Evolutionary conservation across 2,113 vertebrate genomes (phyloP).

Genomic region (Eolophus roseicapilla): DNA sequence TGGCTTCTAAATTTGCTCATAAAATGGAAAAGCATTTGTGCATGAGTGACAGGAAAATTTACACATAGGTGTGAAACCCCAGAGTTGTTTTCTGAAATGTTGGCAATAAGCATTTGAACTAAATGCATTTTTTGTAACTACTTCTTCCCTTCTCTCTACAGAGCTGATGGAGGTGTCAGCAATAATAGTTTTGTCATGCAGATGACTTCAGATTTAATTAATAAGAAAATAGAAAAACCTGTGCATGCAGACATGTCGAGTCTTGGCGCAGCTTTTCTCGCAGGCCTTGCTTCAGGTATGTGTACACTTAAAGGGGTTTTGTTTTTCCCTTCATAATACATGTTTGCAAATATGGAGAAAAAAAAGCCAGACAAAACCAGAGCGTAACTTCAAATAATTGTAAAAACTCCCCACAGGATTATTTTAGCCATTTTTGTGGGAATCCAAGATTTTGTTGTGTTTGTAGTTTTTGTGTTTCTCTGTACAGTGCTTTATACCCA

Average conservation of each 20-base stretch:
- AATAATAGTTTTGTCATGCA: slow-evolving; percentile 94
- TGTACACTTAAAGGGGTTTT: not conserved
- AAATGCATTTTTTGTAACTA: not conserved
- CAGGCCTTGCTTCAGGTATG: slow-evolving; percentile 89
- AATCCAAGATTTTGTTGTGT: not conserved
- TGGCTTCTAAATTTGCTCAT: not conserved
- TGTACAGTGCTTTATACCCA: not conserved
- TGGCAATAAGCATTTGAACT: not conserved
- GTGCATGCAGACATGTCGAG: slow-evolving; percentile 87
- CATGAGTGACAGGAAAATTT: not conserved
- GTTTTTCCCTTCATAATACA: not conserved
- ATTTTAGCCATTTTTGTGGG: not conserved
- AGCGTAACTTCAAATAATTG: not conserved
- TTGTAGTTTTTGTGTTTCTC: not conserved
- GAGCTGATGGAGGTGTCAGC: slow-evolving; percentile 93
- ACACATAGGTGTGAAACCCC: not conserved
- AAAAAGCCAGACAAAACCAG: not conserved
- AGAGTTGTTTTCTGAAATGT: not conserved
- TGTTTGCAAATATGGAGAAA: not conserved
- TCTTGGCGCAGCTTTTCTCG: slow-evolving; percentile 91
- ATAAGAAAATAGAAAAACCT: slow-evolving; percentile 80
- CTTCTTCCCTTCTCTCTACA: slow-evolving; percentile 56
- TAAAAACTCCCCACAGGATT: not conserved
- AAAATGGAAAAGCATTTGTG: not conserved
- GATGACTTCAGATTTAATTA: slow-evolving; percentile 91